These are phyloP conservation scores for Drosophila monieri DNA, from an alignment of 2,888 invertebrate species.

Conservation along the genomic window DNA sequence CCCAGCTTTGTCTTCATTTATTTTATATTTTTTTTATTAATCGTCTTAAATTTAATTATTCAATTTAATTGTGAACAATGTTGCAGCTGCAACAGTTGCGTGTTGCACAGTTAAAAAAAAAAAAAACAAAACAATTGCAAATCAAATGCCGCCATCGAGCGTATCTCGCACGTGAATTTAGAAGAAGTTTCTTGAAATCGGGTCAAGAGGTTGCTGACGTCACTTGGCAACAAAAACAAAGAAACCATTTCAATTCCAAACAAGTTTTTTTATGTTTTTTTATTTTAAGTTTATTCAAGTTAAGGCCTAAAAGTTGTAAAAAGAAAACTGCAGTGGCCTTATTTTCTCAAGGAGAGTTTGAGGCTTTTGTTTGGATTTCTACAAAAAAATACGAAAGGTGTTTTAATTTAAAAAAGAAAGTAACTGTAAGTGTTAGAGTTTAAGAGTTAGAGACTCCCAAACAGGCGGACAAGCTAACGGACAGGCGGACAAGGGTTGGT, in stretches of 20 bases:
- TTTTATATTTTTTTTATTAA: not conserved
- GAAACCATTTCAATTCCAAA: not conserved
- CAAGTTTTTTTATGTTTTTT: not conserved
- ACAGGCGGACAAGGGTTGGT: not conserved
- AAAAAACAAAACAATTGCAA: slow-evolving; percentile 8
- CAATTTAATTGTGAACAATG: slow-evolving; percentile 47
- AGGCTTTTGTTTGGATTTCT: too few relatives aligned
- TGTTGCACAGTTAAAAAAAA: not conserved
- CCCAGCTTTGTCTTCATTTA: slow-evolving; percentile 7
- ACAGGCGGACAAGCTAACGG: not conserved
- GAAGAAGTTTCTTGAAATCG: slow-evolving; percentile 43
- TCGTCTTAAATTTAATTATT: slow-evolving; percentile 38
- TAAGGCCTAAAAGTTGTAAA: not conserved
- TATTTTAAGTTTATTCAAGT: not conserved
- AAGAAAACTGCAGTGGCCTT: too few relatives aligned
- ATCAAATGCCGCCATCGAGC: slow-evolving; percentile 47
- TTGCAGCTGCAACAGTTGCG: slow-evolving; percentile 45
- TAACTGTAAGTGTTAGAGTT: not conserved
- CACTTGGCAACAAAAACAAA: not conserved
- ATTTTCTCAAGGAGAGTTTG: too few relatives aligned
- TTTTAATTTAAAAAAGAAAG: too few relatives aligned
- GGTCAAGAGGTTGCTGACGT: slow-evolving; percentile 40
- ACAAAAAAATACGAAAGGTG: too few relatives aligned
- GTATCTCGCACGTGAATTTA: slow-evolving; percentile 57
- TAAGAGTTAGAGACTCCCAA: not conserved